Evolutionary conservation across 2,888 invertebrate genomes (phyloP), one percentile per base, ranked within the genome.

Genomic region (Morpho helenor): DNA sequence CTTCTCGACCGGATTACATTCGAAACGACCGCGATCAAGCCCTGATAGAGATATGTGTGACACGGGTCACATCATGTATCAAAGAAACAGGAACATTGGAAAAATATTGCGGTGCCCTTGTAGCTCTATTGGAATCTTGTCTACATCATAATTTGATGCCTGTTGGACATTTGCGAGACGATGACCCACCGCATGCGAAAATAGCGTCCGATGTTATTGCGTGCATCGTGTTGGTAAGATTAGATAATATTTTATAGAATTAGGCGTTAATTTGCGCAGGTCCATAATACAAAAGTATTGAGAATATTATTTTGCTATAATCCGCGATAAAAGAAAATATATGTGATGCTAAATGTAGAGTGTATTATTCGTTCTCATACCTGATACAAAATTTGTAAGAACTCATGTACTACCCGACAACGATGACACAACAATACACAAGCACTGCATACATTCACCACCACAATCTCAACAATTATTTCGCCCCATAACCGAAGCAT

Each of bases 141-240:
- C 88, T 98, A 67, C 94, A 95, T 77, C 96, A 98, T 91, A 97
- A 97, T 83, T 91, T 98, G 68, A 95, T 96, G 86, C 96, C 96
- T 0, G 79, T 91, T 0, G 87, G 87, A 2, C 88, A 90, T 66
- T 84, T 92, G 23, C 90, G 94, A 69, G 96, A 96, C 82, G 96
- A 96, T 75, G 98, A 98, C 87, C 97, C 98, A 44, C 98, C 98
- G 1, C 98, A 98, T 92, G 97, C 98, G 50, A 98, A 98, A 89
- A 98, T 98, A 75, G 97, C 98, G 22, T 96, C 97, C 49, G 98
- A 98, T 88, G 94, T 98, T 65, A 96, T 98, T 76, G 97, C 97
- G 68, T 97, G 97, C 84, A 95, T 98, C 81, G 98, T 98, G 87
- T 90, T 97, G 92, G 98, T 97, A 82, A 91, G 93, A 42, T 51